phyloP scores from a whole-genome alignment of 2,888 invertebrate genomes.

The Zygaena filipendulae region DNA sequence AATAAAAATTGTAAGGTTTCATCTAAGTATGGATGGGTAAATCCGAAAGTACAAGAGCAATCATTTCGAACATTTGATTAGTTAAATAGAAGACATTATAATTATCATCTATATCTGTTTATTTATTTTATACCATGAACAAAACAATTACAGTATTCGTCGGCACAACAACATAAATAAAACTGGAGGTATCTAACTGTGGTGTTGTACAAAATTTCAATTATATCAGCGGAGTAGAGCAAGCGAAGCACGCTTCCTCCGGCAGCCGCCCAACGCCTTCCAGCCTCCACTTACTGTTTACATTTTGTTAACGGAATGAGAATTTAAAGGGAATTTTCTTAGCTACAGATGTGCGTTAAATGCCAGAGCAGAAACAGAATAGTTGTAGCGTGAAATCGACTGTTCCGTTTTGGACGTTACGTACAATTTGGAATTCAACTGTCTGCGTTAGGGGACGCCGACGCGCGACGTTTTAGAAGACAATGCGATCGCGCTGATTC shows the following conservation, averaged over 20 bases:
- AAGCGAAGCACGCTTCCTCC: conserved; percentile 30
- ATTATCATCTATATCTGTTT: too few relatives aligned
- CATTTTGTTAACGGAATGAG: conserved; percentile 58
- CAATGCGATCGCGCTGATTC: too few relatives aligned
- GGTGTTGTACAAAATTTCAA: conserved; percentile 50
- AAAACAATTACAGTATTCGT: conserved; percentile 41
- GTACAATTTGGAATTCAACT: background rate
- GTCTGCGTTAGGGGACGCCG: too few relatives aligned
- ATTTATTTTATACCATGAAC: too few relatives aligned
- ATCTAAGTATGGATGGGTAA: too few relatives aligned
- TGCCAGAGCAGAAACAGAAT: conserved; percentile 30
- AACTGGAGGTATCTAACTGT: conserved; percentile 31
- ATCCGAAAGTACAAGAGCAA: too few relatives aligned
- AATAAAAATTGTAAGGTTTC: too few relatives aligned
- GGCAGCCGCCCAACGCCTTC: conserved; percentile 24
- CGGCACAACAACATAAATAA: conserved; percentile 32
- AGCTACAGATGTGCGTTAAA: conserved; percentile 47
- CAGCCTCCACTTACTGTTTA: conserved; percentile 46
- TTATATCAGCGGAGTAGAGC: conserved; percentile 38
- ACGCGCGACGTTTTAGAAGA: too few relatives aligned
- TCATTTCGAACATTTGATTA: too few relatives aligned
- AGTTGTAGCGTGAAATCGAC: conserved; percentile 37
- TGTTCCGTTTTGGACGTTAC: conserved; percentile 15
- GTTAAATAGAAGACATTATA: too few relatives aligned
- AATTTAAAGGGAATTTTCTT: conserved; percentile 55